Percentiles rank a stretch among this genome's conserved stretches.
Conservation (phyloP, 2,797 vertebrate genomes). For the Aldrovandia affinis region DNA sequence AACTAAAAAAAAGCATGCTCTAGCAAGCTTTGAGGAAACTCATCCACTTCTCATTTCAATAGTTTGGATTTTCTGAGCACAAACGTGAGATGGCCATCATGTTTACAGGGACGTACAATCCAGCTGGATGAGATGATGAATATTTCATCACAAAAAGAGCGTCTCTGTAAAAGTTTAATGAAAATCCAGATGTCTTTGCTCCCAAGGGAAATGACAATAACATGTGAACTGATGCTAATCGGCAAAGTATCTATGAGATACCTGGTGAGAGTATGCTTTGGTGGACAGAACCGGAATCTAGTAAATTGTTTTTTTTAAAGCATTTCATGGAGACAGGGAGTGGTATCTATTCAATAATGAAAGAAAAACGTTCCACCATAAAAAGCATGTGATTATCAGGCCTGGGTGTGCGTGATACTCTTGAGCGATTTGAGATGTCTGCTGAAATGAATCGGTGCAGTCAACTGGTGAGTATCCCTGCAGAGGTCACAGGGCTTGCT, state of each 20-base stretch:
- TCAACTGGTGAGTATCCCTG: neutral
- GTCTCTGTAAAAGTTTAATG: constrained; percentile 69
- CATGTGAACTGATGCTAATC: neutral
- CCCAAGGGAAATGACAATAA: constrained; percentile 56
- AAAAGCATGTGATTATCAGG: neutral
- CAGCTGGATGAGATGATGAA: neutral
- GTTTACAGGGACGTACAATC: constrained; percentile 6
- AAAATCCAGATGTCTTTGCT: constrained; percentile 70
- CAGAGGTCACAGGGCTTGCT: too few relatives aligned
- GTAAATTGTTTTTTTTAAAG: neutral
- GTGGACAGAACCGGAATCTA: neutral
- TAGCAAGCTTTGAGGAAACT: too few relatives aligned
- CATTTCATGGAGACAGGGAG: neutral
- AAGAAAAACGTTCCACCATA: neutral
- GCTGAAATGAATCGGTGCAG: neutral
- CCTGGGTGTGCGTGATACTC: neutral
- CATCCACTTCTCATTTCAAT: neutral
- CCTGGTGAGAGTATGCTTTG: neutral
- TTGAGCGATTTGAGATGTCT: neutral
- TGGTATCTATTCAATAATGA: neutral
- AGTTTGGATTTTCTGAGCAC: neutral
- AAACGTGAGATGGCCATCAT: neutral
- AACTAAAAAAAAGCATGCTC: too few relatives aligned
- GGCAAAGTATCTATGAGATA: neutral
- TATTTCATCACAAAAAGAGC: constrained; percentile 23